These are phyloP conservation scores for Dysmachus trigonus DNA, from an alignment of 2,888 invertebrate genomes.

Conservation along the genomic window DNA sequence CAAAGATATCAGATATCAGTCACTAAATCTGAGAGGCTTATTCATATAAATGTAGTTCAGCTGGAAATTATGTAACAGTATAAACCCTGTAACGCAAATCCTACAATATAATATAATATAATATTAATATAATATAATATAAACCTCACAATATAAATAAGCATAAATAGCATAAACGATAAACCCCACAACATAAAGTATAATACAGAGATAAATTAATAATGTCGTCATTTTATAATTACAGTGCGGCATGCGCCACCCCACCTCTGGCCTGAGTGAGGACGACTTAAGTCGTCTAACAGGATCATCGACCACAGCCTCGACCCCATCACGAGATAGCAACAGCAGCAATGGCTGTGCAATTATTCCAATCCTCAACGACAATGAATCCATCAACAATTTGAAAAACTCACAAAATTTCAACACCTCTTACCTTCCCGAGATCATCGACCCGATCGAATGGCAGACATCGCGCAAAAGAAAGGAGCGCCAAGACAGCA, in stretches of 20 bases:
- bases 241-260: conserved; percentile 66
- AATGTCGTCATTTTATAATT: neutral
- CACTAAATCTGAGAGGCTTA: too few relatives aligned
- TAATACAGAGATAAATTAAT: too few relatives aligned
- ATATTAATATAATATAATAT: too few relatives aligned
- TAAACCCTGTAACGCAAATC: too few relatives aligned
- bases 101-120: too few relatives aligned
- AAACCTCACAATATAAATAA: too few relatives aligned
- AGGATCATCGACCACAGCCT: conserved; percentile 61
- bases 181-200: too few relatives aligned
- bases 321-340: conserved; percentile 54
- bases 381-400: conserved; percentile 55
- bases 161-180: too few relatives aligned
- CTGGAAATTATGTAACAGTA: too few relatives aligned
- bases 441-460: conserved; percentile 64
- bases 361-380: conserved; percentile 42
- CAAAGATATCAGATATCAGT: too few relatives aligned
- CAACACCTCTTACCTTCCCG: conserved; percentile 61
- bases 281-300: conserved; percentile 66
- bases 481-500: conserved; percentile 72
- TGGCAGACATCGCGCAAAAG: conserved; percentile 68
- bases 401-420: conserved; percentile 44
- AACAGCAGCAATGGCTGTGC: conserved; percentile 49
- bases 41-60: too few relatives aligned
- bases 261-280: conserved; percentile 65